Conservation (phyloP, 2,113 vertebrate species). For the Cygnus buccinator region DNA sequence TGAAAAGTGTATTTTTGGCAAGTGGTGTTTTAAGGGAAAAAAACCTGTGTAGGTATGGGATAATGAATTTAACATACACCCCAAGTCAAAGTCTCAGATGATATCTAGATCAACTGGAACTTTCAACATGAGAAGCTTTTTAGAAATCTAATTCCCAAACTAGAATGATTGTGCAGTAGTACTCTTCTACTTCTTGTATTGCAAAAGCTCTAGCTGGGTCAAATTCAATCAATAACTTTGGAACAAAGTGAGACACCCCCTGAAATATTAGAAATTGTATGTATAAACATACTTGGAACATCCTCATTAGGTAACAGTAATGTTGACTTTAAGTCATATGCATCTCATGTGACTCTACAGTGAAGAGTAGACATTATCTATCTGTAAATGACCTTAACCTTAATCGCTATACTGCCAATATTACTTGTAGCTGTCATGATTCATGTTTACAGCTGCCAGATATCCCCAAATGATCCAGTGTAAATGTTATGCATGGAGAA, state of each 20-base stretch:
- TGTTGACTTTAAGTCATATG: neutral
- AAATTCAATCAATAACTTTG: neutral
- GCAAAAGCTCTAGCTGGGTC: neutral
- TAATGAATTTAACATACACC: neutral
- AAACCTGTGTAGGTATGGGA: fast-evolving
- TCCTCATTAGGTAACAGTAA: neutral
- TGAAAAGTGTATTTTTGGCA: neutral
- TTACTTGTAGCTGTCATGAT: neutral
- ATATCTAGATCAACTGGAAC: neutral
- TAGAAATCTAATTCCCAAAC: neutral
- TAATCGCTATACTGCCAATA: neutral
- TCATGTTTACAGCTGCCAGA: conserved; percentile 34
- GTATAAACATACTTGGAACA: neutral
- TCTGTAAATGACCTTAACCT: conserved; percentile 4
- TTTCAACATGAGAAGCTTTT: neutral
- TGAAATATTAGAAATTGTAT: neutral
- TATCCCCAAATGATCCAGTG: neutral
- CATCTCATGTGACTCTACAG: neutral
- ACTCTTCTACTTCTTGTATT: neutral
- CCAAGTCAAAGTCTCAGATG: neutral
- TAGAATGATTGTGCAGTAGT: neutral
- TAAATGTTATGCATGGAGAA: conserved; percentile 39
- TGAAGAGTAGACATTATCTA: neutral
- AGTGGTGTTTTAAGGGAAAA: neutral
- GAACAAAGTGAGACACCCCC: neutral